Conservation (phyloP, 2,888 invertebrate genomes). For the Dilophus febrilis region DNA sequence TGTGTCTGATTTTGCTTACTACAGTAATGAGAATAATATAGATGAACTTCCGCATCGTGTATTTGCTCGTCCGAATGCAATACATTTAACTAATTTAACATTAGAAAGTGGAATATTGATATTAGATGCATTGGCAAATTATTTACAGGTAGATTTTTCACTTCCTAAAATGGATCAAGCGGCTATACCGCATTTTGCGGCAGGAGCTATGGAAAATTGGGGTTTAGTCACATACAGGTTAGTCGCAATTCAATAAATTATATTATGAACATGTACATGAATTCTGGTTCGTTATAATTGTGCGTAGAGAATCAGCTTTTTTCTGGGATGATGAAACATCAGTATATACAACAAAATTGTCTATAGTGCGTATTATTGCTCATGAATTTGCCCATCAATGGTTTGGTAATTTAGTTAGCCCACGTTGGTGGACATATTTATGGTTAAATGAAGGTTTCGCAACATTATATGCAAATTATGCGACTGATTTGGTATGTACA, state of each 20-base stretch:
- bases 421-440: conserved; percentile 49
- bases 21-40: conserved; percentile 11
- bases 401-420: conserved; percentile 60
- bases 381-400: conserved; percentile 55
- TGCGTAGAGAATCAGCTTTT: not conserved
- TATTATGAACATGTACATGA: too few species aligned
- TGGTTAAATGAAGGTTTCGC: conserved; percentile 66
- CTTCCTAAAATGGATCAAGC: conserved; percentile 75
- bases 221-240: conserved; percentile 66
- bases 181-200: conserved; percentile 66
- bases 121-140: conserved; percentile 47
- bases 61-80: conserved; percentile 21
- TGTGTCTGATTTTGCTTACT: conserved; percentile 38
- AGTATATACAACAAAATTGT: not conserved
- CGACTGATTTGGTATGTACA: conserved; percentile 33
- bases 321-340: not conserved
- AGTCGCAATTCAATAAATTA: too few species aligned
- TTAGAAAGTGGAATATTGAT: conserved; percentile 53
- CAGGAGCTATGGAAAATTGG: conserved; percentile 91
- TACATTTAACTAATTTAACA: conserved; percentile 42
- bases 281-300: too few species aligned
- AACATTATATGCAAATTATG: conserved; percentile 46
- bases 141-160: conserved; percentile 55
- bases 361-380: conserved; percentile 35
- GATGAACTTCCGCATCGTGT: conserved; percentile 18